Conservation (phyloP, 2,888 invertebrate genomes). For the Eupeodes latifasciatus region DNA sequence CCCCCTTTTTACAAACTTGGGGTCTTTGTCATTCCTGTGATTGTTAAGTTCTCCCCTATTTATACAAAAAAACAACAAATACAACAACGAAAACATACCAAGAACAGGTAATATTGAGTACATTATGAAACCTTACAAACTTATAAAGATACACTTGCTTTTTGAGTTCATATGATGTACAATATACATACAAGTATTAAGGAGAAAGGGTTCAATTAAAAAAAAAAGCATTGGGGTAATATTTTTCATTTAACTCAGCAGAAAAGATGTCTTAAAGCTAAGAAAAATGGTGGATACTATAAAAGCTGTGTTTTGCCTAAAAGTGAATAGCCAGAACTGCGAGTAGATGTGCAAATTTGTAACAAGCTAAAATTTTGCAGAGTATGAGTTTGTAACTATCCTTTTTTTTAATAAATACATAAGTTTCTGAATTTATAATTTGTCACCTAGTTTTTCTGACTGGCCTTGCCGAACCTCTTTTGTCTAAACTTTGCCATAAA, state of each 20-base stretch:
- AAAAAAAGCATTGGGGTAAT: not conserved
- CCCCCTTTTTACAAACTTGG: conserved; percentile 19
- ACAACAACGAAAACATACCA: not conserved
- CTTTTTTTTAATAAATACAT: not conserved
- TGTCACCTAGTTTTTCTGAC: too few relatives aligned
- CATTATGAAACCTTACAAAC: conserved; percentile 32
- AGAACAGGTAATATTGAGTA: conserved; percentile 17
- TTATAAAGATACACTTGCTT: conserved; percentile 3
- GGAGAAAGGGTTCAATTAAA: conserved; percentile 7
- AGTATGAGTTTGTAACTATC: not conserved
- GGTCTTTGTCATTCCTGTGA: conserved; percentile 39
- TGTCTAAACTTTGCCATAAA: too few relatives aligned
- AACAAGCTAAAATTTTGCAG: too few relatives aligned
- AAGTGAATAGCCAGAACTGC: not conserved
- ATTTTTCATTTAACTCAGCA: not conserved
- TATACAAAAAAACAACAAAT: not conserved
- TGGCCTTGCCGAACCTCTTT: too few relatives aligned
- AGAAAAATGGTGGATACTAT: too few relatives aligned
- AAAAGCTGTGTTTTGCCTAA: not conserved
- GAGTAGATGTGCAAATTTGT: too few relatives aligned
- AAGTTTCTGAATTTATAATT: not conserved
- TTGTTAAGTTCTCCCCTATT: conserved; percentile 39
- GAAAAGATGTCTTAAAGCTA: not conserved
- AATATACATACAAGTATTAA: too few relatives aligned
- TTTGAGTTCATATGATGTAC: not conserved